Evolutionary conservation across 1,140 invertebrate genomes (phyloP).

Genomic region (Zaprionus africanus): DNA sequence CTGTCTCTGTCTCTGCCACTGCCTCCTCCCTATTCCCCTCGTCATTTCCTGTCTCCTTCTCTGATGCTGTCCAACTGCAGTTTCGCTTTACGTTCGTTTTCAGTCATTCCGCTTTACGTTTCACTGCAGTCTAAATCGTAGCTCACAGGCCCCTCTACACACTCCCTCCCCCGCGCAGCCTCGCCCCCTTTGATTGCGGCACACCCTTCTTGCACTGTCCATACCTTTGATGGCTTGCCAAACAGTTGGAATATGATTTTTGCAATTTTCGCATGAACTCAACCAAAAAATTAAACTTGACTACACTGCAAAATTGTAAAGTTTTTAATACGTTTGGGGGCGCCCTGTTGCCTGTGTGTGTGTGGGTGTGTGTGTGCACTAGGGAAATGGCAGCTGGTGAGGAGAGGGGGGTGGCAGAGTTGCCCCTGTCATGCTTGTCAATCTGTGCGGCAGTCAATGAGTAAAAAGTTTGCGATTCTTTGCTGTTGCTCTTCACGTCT

Average conservation of each 20-base stretch:
- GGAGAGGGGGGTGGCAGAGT: slow-evolving; percentile 27
- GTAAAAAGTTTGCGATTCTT: slow-evolving; percentile 43
- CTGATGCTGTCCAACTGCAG: slow-evolving; percentile 37
- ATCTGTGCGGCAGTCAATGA: slow-evolving; percentile 69
- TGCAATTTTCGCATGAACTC: slow-evolving; percentile 81
- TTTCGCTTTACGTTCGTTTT: slow-evolving; percentile 49
- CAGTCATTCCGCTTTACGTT: slow-evolving; percentile 51
- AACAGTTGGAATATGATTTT: slow-evolving; percentile 82
- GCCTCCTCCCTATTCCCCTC: not conserved
- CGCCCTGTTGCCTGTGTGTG: slow-evolving; percentile 13
- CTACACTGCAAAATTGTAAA: slow-evolving; percentile 78
- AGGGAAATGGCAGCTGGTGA: not conserved
- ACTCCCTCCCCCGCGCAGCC: not conserved
- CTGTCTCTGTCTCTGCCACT: not conserved
- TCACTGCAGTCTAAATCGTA: slow-evolving; percentile 47
- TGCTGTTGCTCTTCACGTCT: slow-evolving; percentile 23
- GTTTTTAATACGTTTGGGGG: slow-evolving; percentile 74
- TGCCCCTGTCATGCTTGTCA: slow-evolving; percentile 66
- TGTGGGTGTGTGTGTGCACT: slow-evolving; percentile 12
- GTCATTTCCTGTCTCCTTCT: not conserved
- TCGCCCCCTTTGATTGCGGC: slow-evolving; percentile 20
- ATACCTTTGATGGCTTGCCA: slow-evolving; percentile 79
- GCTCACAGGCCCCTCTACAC: not conserved
- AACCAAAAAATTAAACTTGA: slow-evolving; percentile 82
- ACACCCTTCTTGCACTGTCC: slow-evolving; percentile 21